Conservation (phyloP, 2,797 vertebrate species). For the Tokudaia muenninki region DNA sequence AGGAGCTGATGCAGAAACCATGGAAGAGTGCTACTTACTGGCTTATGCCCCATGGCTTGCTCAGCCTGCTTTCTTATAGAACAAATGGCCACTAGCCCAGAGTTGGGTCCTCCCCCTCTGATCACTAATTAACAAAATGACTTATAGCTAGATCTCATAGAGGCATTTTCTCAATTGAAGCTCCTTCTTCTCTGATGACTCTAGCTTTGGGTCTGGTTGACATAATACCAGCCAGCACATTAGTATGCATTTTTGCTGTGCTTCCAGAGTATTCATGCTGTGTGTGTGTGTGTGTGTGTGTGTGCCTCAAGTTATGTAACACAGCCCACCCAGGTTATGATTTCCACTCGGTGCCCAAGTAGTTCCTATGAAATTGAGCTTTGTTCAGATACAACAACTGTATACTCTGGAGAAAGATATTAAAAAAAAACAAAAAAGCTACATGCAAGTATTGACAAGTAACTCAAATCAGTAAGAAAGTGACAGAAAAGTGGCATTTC, state of each 20-base stretch:
- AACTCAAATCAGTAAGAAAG: conserved; percentile 3
- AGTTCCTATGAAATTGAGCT: background rate
- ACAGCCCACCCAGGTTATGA: conserved; percentile 1
- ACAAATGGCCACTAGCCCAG: background rate
- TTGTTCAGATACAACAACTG: conserved; percentile 43
- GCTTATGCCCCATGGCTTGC: background rate
- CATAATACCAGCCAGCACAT: background rate
- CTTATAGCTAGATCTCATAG: background rate
- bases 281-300: background rate
- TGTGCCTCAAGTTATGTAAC: conserved; percentile 11
- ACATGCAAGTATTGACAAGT: conserved; percentile 33
- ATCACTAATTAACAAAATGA: background rate
- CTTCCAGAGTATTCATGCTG: background rate
- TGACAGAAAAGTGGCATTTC: background rate
- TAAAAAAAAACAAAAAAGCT: background rate
- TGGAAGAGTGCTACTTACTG: background rate
- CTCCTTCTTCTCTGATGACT: background rate
- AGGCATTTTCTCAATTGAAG: background rate
- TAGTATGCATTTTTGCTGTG: conserved; percentile 45
- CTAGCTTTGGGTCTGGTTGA: background rate
- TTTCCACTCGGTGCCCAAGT: conserved; percentile 34
- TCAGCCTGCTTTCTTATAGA: background rate
- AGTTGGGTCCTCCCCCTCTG: background rate
- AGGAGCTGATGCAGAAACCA: background rate
- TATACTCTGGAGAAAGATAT: background rate